These are phyloP conservation scores for Carpatolechia fugitivella DNA, from an alignment of 2,888 invertebrate genomes.

Conservation along the genomic window DNA sequence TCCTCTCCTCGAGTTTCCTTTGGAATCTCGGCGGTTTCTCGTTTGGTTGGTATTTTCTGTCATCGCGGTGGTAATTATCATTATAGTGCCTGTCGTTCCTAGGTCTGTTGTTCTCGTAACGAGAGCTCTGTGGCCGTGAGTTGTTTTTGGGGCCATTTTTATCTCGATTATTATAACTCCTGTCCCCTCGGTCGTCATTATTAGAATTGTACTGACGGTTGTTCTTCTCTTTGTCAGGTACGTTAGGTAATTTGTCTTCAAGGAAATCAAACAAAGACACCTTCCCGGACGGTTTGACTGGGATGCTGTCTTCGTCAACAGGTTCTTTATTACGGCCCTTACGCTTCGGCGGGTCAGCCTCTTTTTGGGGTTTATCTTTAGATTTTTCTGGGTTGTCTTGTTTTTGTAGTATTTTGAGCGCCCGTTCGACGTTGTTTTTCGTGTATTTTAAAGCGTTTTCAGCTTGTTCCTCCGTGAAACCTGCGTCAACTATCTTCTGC, in stretches of 20 bases:
- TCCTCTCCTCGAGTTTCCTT: constrained; percentile 72
- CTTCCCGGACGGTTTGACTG: constrained; percentile 87
- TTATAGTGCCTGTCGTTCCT: constrained; percentile 45
- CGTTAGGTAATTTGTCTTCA: constrained; percentile 86
- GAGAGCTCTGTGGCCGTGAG: constrained; percentile 50
- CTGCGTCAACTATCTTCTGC: constrained; percentile 88
- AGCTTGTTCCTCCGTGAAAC: constrained; percentile 87
- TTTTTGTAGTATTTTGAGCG: constrained; percentile 83
- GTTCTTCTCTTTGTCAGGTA: constrained; percentile 67
- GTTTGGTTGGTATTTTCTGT: constrained; percentile 62
- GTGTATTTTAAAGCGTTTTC: constrained; percentile 84
- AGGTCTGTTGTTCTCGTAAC: constrained; percentile 41
- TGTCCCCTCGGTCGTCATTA: constrained; percentile 54
- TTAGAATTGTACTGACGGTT: constrained; percentile 48
- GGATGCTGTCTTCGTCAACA: constrained; percentile 77
- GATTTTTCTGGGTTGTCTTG: constrained; percentile 70
- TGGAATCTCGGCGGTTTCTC: constrained; percentile 83
- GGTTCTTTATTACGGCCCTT: constrained; percentile 69
- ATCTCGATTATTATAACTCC: constrained; percentile 53
- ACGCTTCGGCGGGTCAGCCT: constrained; percentile 65
- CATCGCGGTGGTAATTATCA: constrained; percentile 59
- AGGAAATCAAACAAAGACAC: constrained; percentile 90
- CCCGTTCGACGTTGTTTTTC: constrained; percentile 86
- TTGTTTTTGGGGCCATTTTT: constrained; percentile 55
- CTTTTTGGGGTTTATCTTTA: constrained; percentile 65